Base-by-base conservation (phyloP, 2,797 vertebrate genomes). In the Pipistrellus pygmaeus region DNA sequence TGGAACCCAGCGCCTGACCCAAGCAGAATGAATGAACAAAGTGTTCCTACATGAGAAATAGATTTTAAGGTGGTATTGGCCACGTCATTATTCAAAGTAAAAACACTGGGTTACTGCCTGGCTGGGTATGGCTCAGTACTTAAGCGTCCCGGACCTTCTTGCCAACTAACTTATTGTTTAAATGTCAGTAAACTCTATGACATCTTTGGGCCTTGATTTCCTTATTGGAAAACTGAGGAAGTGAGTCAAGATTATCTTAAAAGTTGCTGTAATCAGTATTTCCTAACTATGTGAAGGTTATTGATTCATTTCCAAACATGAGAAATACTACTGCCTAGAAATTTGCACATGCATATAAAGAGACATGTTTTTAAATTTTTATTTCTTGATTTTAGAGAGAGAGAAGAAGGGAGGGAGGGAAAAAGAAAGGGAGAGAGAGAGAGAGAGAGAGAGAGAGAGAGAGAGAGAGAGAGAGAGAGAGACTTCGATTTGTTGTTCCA, bases 191-290 rank as follows among this genome's bases (percentile, higher is more conserved):
- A 11, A 3, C 57, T 20, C 32, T 23, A 32, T 86, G 48, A 51
- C 0, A 48, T 30, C 35, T 77, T 85, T 53, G 27, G 18, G 68
- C 14, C 53, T 90, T 83, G 66, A 86, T 48, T 90, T 94, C 77
- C 68, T 89, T 57, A 89, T 78, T 18, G 77, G 71, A 89, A 94
- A 92, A 60, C 77, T n/a, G 23, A 93, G 91, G 35, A 80, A 72
- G 8, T 66, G 38, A 51, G 21, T 88, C 46, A 85, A 57, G 18
- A 81, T 90, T 71, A 76, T 17, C 14, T 69, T 55, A 10, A 11
- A 71, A 44, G 11, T 66, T 85, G 88, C 38, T 81, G 2, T 51
- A 91, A 91, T 85, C 51, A 46, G 68, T 15, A 18, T 71, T 93
- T 93, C 48, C 35, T 57, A 64, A 41, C 30, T 32, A n/a, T 38